Evolutionary conservation across 2,113 vertebrate species (phyloP).

Genomic region (Elgaria multicarinata): DNA sequence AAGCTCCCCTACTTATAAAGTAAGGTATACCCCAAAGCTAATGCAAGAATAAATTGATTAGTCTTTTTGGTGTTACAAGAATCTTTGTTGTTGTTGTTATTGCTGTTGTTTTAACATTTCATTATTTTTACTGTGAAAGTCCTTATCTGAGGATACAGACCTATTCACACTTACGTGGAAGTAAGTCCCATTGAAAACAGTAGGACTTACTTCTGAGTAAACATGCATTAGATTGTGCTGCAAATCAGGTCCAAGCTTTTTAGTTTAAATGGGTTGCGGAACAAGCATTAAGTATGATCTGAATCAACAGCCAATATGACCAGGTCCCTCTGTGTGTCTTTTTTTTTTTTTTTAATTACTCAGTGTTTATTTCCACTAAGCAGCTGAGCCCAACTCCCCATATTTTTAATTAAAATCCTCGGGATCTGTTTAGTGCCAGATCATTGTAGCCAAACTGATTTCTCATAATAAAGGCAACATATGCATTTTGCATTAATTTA

Average conservation of each 20-base stretch:
- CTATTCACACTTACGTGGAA: too few species aligned
- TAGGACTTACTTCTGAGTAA: not conserved
- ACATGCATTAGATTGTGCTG: not conserved
- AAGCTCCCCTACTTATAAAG: not conserved
- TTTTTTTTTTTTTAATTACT: not conserved
- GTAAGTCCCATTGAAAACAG: not conserved
- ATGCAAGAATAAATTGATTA: too few species aligned
- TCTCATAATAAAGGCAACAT: not conserved
- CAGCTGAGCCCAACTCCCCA: not conserved
- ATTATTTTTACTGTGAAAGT: not conserved
- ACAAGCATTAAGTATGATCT: not conserved
- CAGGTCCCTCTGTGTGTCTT: not conserved
- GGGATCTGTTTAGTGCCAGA: not conserved
- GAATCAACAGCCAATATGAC: not conserved
- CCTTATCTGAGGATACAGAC: not conserved
- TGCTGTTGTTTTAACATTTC: not conserved
- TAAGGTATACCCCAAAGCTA: too few species aligned
- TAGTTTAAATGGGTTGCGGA: too few species aligned
- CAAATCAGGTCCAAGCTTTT: not conserved
- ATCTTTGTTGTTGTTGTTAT: too few species aligned
- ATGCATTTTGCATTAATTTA: not conserved
- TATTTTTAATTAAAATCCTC: slow-evolving; percentile 5
- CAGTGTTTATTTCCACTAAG: not conserved
- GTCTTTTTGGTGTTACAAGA: too few species aligned
- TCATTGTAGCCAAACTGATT: not conserved